Conservation (phyloP, 2,888 invertebrate genomes). For the Drosophila mimica region DNA sequence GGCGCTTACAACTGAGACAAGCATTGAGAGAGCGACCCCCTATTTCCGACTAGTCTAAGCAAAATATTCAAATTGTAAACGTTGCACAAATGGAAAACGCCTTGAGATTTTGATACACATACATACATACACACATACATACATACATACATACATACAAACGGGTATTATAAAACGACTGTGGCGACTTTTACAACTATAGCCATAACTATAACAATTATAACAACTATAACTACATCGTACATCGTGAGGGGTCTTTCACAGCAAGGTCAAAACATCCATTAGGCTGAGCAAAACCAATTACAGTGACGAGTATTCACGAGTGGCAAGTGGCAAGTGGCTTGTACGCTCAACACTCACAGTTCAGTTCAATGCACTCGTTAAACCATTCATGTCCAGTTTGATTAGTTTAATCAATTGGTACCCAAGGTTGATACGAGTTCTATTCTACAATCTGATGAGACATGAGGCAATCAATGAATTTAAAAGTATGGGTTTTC, state of each 20-base stretch:
- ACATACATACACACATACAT: conserved; percentile 3
- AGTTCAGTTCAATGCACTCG: conserved; percentile 59
- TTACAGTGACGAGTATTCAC: conserved; percentile 7
- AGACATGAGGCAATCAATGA: background rate
- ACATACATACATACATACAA: background rate
- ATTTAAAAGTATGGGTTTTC: background rate
- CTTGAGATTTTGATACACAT: conserved; percentile 43
- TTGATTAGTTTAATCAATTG: conserved; percentile 59
- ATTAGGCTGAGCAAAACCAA: conserved; percentile 13
- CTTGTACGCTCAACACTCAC: background rate
- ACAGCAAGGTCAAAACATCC: conserved; percentile 16
- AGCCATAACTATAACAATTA: conserved; percentile 1
- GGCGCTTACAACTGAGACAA: conserved; percentile 55
- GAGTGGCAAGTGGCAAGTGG: background rate
- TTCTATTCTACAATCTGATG: background rate
- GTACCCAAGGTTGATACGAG: conserved; percentile 50
- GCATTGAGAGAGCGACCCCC: conserved; percentile 9
- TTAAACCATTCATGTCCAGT: conserved; percentile 56
- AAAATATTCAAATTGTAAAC: conserved; percentile 42
- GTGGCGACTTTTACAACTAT: background rate
- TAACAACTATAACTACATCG: background rate
- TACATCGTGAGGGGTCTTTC: conserved; percentile 10
- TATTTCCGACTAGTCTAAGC: conserved; percentile 1
- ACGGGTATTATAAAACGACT: background rate
- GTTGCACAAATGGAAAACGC: conserved; percentile 47